Evolutionary conservation across 2,113 vertebrate genomes (phyloP).

Genomic region (Piaya cayana): DNA sequence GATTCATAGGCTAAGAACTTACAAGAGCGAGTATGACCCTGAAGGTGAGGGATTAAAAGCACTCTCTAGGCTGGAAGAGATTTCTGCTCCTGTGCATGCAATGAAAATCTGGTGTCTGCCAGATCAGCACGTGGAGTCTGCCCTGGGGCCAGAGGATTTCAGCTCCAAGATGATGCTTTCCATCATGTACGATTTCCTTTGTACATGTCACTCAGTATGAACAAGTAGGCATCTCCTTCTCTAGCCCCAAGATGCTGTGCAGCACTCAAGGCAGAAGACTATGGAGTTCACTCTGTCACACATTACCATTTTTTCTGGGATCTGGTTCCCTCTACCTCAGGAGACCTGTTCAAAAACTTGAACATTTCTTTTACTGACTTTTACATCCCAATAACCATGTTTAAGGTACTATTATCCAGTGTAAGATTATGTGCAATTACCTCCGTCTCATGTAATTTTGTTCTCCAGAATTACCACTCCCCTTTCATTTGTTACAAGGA

Average conservation of each 20-base stretch:
- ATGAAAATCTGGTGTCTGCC: not conserved
- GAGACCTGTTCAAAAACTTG: not conserved
- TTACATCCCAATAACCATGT: not conserved
- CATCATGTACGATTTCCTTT: fast-evolving
- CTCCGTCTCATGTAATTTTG: constrained; percentile 23
- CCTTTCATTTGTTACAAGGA: constrained; percentile 13
- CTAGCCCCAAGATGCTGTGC: not conserved
- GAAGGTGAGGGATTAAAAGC: not conserved
- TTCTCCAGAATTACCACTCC: constrained; percentile 29
- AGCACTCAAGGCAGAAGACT: no score
- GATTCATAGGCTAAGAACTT: not conserved
- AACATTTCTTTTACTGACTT: not conserved
- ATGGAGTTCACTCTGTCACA: not conserved
- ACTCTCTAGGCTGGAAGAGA: not conserved
- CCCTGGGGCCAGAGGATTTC: not conserved
- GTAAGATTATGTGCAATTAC: constrained; percentile 1
- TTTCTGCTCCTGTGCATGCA: not conserved
- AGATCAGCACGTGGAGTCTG: not conserved
- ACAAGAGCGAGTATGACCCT: fast-evolving
- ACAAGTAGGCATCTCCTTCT: not conserved
- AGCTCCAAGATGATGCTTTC: not conserved
- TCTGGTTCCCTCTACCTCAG: not conserved
- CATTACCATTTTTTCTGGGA: not conserved
- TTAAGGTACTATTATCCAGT: not conserved
- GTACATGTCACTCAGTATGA: not conserved